Evolutionary conservation across 2,888 invertebrate species (phyloP).

Genomic region (Trachelus stipa): DNA sequence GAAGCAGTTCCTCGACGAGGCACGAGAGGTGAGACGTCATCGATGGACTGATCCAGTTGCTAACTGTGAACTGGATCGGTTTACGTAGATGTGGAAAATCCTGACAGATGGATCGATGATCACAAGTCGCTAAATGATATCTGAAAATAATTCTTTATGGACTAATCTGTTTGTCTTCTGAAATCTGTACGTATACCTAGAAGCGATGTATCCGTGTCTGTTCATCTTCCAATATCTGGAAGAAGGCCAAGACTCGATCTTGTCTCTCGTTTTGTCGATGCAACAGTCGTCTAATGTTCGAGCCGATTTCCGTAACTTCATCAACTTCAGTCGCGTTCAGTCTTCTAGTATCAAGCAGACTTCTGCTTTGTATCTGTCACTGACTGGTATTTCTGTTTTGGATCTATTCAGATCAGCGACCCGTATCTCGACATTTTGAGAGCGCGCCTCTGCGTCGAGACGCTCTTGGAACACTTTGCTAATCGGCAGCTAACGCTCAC

Average conservation of each 20-base stretch:
- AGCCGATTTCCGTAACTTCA: background rate
- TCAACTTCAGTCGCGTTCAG: background rate
- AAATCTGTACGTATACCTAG: background rate
- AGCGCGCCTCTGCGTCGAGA: conserved; percentile 76
- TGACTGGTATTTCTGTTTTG: background rate
- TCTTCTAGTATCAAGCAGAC: background rate
- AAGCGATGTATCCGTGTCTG: background rate
- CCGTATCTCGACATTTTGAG: conserved; percentile 77
- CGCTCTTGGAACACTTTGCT: conserved; percentile 76
- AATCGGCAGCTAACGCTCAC: conserved; percentile 75
- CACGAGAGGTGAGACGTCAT: conserved; percentile 67
- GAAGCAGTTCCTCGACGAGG: conserved; percentile 75
- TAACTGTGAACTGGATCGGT: background rate
- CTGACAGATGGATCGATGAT: background rate
- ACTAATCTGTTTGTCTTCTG: background rate
- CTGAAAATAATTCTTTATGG: background rate
- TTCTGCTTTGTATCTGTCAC: background rate
- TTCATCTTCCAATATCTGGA: background rate
- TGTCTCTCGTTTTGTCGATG: background rate
- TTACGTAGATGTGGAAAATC: background rate
- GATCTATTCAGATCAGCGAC: conserved; percentile 71
- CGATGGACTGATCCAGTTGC: background rate
- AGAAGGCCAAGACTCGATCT: background rate
- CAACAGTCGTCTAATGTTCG: background rate
- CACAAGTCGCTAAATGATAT: background rate